Percentiles rank a stretch among this genome's conserved stretches.
Conservation (phyloP, 2,797 vertebrate species). For the Karalla daura region DNA sequence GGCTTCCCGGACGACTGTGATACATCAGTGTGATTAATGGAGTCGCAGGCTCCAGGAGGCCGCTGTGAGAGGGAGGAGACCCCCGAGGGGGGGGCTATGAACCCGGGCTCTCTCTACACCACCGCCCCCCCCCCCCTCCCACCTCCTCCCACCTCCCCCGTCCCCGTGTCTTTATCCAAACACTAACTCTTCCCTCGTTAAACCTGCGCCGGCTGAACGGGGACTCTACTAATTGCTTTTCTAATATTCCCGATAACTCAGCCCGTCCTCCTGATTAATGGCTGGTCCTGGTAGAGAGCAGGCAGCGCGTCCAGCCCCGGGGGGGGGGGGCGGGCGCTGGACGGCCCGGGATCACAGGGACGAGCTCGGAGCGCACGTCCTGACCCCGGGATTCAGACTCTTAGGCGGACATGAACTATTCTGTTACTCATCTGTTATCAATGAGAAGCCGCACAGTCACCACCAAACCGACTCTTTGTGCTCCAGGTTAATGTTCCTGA, state of each 20-base stretch:
- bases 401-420: no score
- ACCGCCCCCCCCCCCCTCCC: conserved; percentile 11
- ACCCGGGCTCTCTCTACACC: conserved; percentile 45
- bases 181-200: conserved; percentile 71
- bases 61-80: conserved; percentile 54
- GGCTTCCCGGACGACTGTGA: conserved; percentile 55
- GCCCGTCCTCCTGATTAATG: conserved; percentile 68
- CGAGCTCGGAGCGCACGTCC: no score
- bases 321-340: conserved; percentile 41
- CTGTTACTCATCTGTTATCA: no score
- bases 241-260: conserved; percentile 80
- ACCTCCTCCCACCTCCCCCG: conserved; percentile 17
- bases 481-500: no score
- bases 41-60: conserved; percentile 60
- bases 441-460: no score
- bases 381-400: no score
- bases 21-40: conserved; percentile 82
- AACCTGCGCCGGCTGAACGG: conserved; percentile 47
- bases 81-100: conserved; percentile 59
- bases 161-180: no score
- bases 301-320: conserved; percentile 47
- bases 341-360: conserved; percentile 32
- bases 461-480: no score
- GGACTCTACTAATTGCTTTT: conserved; percentile 76
- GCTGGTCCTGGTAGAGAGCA: conserved; percentile 55